A percentile compares a stretch with the other conserved stretches of the same genome.
Evolutionary conservation across 2,888 invertebrate genomes (phyloP).

Genomic region (Dasysyrphus tricinctus): DNA sequence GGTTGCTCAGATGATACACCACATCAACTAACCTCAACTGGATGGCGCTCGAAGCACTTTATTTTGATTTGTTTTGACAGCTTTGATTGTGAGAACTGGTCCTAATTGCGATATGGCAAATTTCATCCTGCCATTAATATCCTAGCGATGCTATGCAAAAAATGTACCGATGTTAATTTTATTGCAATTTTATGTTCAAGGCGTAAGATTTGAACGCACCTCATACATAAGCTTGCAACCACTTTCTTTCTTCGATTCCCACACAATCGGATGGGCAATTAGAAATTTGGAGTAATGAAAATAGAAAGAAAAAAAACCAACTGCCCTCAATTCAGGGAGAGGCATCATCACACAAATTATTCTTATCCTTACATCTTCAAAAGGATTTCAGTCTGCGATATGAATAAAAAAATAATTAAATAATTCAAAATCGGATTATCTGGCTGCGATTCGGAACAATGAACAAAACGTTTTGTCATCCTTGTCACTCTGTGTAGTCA

Average conservation of each 20-base stretch:
- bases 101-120: constrained; percentile 79
- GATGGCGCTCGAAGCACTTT: constrained; percentile 60
- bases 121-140: constrained; percentile 56
- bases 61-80: constrained; percentile 84
- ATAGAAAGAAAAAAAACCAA: neutral
- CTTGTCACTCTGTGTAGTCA: constrained; percentile 64
- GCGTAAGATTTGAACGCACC: constrained; percentile 14
- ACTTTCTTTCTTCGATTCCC: constrained; percentile 34
- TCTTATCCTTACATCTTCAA: constrained; percentile 52
- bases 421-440: constrained; percentile 73
- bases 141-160: constrained; percentile 57
- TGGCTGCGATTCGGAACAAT: constrained; percentile 68
- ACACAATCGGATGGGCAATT: constrained; percentile 37
- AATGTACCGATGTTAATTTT: constrained; percentile 57
- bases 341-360: neutral
- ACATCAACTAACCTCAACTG: constrained; percentile 15
- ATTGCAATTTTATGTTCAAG: constrained; percentile 66
- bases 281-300: constrained; percentile 13
- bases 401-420: constrained; percentile 73
- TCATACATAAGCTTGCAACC: constrained; percentile 10
- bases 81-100: constrained; percentile 79
- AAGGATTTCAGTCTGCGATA: constrained; percentile 66
- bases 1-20: constrained; percentile 49
- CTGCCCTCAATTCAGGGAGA: constrained; percentile 41
- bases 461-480: constrained; percentile 64